Evolutionary conservation across 2,888 invertebrate species (phyloP).

Genomic region (Polyploca ridens): DNA sequence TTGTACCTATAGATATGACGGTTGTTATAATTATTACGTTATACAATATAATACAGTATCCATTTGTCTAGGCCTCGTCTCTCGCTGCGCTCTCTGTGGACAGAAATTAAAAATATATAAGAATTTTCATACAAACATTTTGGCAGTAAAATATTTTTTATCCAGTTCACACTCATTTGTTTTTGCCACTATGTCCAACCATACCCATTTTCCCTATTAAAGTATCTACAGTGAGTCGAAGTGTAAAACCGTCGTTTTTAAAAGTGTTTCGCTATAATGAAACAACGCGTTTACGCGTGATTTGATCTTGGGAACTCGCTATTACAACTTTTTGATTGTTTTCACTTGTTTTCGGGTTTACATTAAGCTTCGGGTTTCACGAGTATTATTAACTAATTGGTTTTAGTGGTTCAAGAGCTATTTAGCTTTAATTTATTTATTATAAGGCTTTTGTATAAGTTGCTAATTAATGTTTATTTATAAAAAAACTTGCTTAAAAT

Average conservation of each 20-base stretch:
- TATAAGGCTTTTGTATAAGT: background rate
- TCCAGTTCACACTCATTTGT: background rate
- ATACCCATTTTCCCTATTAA: background rate
- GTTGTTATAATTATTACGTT: slow-evolving; percentile 49
- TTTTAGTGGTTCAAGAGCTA: background rate
- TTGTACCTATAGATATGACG: slow-evolving; percentile 54
- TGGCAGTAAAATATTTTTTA: background rate
- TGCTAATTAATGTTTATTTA: no score
- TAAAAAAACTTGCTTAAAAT: no score
- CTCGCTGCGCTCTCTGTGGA: slow-evolving; percentile 62
- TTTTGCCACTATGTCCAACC: background rate
- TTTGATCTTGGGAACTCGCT: background rate
- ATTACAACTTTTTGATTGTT: slow-evolving; percentile 2
- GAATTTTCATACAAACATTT: background rate
- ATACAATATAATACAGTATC: slow-evolving; percentile 57
- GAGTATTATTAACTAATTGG: background rate
- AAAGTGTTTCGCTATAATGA: background rate
- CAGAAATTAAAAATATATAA: slow-evolving; percentile 26
- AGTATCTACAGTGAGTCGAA: background rate
- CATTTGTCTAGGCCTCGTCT: slow-evolving; percentile 74
- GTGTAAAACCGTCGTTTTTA: background rate
- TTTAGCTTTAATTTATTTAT: background rate
- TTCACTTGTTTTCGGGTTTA: background rate
- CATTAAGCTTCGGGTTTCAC: background rate
- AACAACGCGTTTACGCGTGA: slow-evolving; percentile 1